Base-by-base conservation (phyloP, 2,113 vertebrate species). In the Euleptes europaea region DNA sequence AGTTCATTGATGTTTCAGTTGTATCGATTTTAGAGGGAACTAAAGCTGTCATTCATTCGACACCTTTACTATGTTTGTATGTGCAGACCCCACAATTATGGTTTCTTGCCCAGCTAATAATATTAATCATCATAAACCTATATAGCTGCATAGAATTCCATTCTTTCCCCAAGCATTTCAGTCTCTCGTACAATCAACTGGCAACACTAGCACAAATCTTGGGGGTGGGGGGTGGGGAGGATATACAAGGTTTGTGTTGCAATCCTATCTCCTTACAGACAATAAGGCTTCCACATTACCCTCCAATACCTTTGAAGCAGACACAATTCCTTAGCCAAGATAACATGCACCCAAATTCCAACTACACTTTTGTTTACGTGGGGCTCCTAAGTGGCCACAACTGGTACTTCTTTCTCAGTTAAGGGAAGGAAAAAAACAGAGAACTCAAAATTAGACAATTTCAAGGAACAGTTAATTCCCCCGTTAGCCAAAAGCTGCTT, bases 291-390 rank as follows among this genome's bases (percentile, higher is more conserved):
- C 94, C 95, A 92, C 91, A 91, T 88, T 88, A 93, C 82, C 87
- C 92, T 95, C 95, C 87, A 93, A 96, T 94, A 95, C 91, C 92
- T 95, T 93, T 92, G 90, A 95, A 95, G 92, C 91, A 92, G 92
- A 95, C 89, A 92, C 92, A 87, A 95, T 95, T 96, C 95, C 96
- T 95, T 95, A 95, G 85, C 88, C 95, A 94, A 93, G 89, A 94
- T 92, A 94, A 93, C 93, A 95, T 92, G 93, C 93, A 93, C 94
- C 92, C 91, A 93, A 95, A 95, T 92, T 96, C 94, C 86, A 88
- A 94, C 91, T 89, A 93, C 84, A 84, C 86, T 94, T 91, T 84
- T 89, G 88, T 85, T 65, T 92, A 86, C 75, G 92, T 67, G 87
- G 90, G 17, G 92, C 86, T 78, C 94, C 79, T 88, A 88, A 92